Conservation (phyloP, 2,113 vertebrate genomes). For the Dasypus novemcinctus region DNA sequence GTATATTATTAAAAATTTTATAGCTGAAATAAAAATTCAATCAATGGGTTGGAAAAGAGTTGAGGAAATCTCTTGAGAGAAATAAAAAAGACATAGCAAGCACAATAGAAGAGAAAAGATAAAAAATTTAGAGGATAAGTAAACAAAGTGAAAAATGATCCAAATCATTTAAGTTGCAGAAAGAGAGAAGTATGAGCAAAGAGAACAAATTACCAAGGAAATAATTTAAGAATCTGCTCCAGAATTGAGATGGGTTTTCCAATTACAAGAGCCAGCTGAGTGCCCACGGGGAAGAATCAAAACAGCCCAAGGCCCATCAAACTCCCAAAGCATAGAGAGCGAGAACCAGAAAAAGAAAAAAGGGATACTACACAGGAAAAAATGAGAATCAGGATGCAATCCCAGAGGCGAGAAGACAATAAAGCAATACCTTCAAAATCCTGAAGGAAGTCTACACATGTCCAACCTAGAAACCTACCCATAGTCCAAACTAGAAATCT, state of each 20-base stretch:
- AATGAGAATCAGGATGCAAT: neutral
- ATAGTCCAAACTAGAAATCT: neutral
- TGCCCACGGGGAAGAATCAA: no score
- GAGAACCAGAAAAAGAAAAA: neutral
- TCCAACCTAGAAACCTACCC: neutral
- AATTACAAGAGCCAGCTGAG: neutral
- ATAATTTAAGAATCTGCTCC: neutral
- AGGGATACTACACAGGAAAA: neutral
- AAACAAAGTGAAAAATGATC: neutral
- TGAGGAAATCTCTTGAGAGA: neutral
- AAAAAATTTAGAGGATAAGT: neutral
- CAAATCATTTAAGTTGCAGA: no score
- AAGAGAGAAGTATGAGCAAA: neutral
- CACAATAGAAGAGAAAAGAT: neutral
- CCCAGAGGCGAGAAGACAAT: neutral
- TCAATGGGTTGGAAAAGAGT: neutral
- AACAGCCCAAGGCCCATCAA: fast-evolving
- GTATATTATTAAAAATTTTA: neutral
- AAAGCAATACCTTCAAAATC: neutral
- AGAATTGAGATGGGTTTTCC: neutral
- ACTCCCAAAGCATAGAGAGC: neutral
- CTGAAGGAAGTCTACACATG: neutral
- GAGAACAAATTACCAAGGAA: neutral
- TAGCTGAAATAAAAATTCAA: neutral
- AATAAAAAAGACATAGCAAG: neutral